Evolutionary conservation across 2,888 invertebrate species (phyloP).

Genomic region (Agonum fuliginosum): DNA sequence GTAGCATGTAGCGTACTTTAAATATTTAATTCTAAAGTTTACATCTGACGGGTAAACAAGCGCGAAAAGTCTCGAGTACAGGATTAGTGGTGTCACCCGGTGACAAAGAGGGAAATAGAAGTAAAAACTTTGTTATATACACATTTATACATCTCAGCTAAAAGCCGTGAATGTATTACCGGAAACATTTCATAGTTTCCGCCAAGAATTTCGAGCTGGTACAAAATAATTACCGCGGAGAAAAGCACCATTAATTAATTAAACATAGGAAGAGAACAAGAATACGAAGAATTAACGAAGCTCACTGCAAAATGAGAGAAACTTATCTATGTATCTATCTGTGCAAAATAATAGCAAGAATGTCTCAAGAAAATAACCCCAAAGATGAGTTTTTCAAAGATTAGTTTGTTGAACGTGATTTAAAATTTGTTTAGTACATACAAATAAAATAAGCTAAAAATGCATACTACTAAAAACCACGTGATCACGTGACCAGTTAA

Average conservation of each 20-base stretch:
- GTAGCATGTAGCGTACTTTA: slow-evolving; percentile 18
- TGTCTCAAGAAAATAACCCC: no score
- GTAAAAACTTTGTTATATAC: slow-evolving; percentile 39
- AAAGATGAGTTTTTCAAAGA: no score
- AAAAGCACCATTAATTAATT: slow-evolving; percentile 11
- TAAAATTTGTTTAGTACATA: no score
- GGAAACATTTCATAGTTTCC: slow-evolving; percentile 46
- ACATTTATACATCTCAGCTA: slow-evolving; percentile 37
- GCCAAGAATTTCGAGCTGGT: neutral
- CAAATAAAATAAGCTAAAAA: no score
- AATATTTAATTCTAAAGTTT: slow-evolving; percentile 35
- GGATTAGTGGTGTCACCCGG: slow-evolving; percentile 34
- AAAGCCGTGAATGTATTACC: slow-evolving; percentile 56
- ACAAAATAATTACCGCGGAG: slow-evolving; percentile 6
- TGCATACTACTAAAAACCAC: no score
- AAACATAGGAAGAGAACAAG: neutral
- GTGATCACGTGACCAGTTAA: no score
- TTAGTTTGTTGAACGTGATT: no score
- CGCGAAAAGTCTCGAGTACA: slow-evolving; percentile 33
- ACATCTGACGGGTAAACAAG: slow-evolving; percentile 36
- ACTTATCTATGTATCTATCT: no score
- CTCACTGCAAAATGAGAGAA: no score
- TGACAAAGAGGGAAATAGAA: slow-evolving; percentile 38
- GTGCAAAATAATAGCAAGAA: no score
- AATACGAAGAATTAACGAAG: no score